A percentile compares a stretch with the other conserved stretches of the same genome.
Evolutionary conservation across 1,140 invertebrate genomes (phyloP).

Genomic region (Papilio dardanus): DNA sequence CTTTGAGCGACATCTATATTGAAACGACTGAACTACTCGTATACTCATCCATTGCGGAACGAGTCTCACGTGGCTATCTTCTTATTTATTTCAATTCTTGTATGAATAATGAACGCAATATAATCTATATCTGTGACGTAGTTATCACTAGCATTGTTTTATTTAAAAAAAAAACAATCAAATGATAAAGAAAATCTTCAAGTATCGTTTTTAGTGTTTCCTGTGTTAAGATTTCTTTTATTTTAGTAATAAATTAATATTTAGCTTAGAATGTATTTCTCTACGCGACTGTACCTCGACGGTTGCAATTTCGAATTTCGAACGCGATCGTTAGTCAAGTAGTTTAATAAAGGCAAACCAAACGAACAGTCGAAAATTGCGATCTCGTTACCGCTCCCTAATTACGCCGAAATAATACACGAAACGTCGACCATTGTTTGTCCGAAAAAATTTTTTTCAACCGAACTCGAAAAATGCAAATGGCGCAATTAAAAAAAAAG

Average conservation of each 20-base stretch:
- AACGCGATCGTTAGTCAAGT: constrained; percentile 12
- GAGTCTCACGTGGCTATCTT: not conserved
- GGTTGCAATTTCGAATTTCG: constrained; percentile 21
- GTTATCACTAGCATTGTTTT: not conserved
- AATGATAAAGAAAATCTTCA: not conserved
- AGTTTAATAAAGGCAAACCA: constrained; percentile 31
- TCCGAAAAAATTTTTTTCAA: constrained; percentile 51
- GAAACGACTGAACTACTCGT: not conserved
- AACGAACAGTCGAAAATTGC: constrained; percentile 33
- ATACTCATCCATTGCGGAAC: too few relatives aligned
- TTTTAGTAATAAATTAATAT: not conserved
- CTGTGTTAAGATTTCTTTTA: not conserved
- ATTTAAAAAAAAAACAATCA: too few relatives aligned
- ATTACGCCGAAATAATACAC: constrained; percentile 65
- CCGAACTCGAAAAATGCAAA: constrained; percentile 59
- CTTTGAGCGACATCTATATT: constrained; percentile 1
- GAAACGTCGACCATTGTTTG: constrained; percentile 60
- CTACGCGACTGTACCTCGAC: not conserved
- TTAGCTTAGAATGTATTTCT: not conserved
- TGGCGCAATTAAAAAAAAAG: constrained; percentile 60
- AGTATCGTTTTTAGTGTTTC: not conserved
- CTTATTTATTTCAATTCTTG: not conserved
- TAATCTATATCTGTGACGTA: not conserved
- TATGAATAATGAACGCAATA: not conserved
- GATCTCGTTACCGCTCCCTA: constrained; percentile 56